Percentiles rank a stretch among this genome's conserved stretches.
Evolutionary conservation across 2,888 invertebrate genomes (phyloP).

Genomic region (Plebejus argus): DNA sequence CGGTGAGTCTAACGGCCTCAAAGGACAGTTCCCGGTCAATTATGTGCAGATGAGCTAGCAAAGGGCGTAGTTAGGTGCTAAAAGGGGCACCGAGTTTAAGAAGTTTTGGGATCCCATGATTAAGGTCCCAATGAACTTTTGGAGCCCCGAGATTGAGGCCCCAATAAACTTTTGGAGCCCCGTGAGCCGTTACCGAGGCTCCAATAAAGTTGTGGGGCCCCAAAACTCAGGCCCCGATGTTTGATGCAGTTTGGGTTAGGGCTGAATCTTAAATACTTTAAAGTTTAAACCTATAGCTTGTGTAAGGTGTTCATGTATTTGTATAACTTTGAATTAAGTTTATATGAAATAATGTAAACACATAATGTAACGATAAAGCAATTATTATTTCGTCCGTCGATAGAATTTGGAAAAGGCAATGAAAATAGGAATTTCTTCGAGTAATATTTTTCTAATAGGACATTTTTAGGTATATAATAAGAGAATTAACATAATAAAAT

Average conservation of each 20-base stretch:
- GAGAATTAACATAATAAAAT: background rate
- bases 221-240: background rate
- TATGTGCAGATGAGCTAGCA: conserved; percentile 83
- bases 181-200: too few species aligned
- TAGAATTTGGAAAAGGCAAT: background rate
- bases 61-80: conserved; percentile 44
- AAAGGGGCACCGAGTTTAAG: background rate
- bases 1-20: conserved; percentile 84
- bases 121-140: too few species aligned
- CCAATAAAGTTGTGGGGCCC: too few species aligned
- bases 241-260: background rate
- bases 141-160: too few species aligned
- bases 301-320: background rate
- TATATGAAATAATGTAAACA: background rate
- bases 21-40: conserved; percentile 90
- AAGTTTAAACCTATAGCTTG: too few species aligned
- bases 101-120: too few species aligned
- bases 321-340: background rate
- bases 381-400: background rate
- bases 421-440: background rate
- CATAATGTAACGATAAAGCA: background rate
- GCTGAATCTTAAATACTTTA: background rate
- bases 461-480: background rate
- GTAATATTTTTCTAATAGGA: background rate
- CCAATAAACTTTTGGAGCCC: too few species aligned